Base-by-base conservation (phyloP, 2,888 invertebrate species). In the Mimas tiliae region DNA sequence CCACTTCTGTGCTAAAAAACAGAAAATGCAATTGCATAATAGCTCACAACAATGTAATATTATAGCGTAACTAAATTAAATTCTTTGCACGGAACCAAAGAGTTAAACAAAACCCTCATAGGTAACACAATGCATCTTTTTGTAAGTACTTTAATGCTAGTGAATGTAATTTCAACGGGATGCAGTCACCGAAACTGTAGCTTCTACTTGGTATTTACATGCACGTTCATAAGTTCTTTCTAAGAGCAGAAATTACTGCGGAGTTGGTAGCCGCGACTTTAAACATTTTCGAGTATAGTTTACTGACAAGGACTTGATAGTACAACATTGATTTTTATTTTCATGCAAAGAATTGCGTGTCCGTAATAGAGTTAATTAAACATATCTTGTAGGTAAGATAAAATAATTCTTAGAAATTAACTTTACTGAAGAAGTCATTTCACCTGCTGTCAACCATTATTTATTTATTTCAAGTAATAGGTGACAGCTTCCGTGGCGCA, bases 131-230 rank as follows among this genome's bases (percentile, higher is more conserved):
- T 65, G 47, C 70, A 72, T 73, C 73, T 78, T 70, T 72, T 69
- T 65, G 65, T 65, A 45, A 66, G 69, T 70, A 70, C 64, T 65
- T 38, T 66, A 68, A 67, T 70, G 68, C 71, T 64, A 65, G 53
- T 71, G 72, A 81, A 79, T 80, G 80, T 74, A 80, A 82, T 78
- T 27, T 80, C 70, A 67, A 66, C 67, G 38, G 34, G 68, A 72
- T 72, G 73, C 74, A 70, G 76, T 71, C 75, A 65, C 72, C 68
- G 63, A 72, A 76, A 76, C 68, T 73, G 71, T 68, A 66, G 72
- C 67, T 68, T 34, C 34, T 16, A 16, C 55, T 72, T 73, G 72
- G 68, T 72, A 73, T 75, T 71, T 73, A 67, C 75, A 79, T 71
- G 21, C 53, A 55, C 58, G 19, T n/a, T 53, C 14, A 47, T 19